These are phyloP conservation scores for Amphimallon solstitiale DNA, from an alignment of 2,888 invertebrate species.

Conservation along the genomic window DNA sequence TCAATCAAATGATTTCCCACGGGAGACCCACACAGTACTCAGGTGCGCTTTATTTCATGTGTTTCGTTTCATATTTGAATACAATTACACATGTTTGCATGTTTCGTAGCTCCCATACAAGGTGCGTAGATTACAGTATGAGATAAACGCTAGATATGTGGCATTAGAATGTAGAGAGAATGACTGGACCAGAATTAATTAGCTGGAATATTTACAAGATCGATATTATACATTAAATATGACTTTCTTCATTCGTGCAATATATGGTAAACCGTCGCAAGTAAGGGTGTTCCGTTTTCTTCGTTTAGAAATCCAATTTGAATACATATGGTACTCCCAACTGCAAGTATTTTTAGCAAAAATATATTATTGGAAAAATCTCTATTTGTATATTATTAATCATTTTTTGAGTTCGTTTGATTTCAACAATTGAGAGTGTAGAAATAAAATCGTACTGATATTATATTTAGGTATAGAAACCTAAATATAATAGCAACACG, in stretches of 20 bases:
- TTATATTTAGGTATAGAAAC: no score
- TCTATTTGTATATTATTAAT: no score
- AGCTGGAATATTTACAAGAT: slow-evolving; percentile 10
- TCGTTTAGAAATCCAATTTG: no score
- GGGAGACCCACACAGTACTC: slow-evolving; percentile 47
- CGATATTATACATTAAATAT: slow-evolving; percentile 4
- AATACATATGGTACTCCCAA: no score
- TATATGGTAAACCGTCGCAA: not conserved
- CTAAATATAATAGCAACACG: no score
- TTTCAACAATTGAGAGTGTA: no score
- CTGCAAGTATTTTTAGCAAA: no score
- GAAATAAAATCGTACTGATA: no score
- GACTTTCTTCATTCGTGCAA: not conserved
- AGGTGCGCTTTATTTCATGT: slow-evolving; percentile 41
- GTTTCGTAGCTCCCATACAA: slow-evolving; percentile 35
- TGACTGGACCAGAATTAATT: slow-evolving; percentile 31
- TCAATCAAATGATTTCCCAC: slow-evolving; percentile 53
- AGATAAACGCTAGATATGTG: slow-evolving; percentile 39
- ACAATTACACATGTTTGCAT: slow-evolving; percentile 46
- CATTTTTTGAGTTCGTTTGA: no score
- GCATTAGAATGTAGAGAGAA: slow-evolving; percentile 39
- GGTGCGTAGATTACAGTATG: slow-evolving; percentile 35
- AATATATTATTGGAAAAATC: no score
- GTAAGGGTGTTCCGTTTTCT: no score
- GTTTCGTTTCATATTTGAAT: slow-evolving; percentile 43